Base-by-base conservation (phyloP, 2,888 invertebrate genomes). In the Tetragnatha montana region DNA sequence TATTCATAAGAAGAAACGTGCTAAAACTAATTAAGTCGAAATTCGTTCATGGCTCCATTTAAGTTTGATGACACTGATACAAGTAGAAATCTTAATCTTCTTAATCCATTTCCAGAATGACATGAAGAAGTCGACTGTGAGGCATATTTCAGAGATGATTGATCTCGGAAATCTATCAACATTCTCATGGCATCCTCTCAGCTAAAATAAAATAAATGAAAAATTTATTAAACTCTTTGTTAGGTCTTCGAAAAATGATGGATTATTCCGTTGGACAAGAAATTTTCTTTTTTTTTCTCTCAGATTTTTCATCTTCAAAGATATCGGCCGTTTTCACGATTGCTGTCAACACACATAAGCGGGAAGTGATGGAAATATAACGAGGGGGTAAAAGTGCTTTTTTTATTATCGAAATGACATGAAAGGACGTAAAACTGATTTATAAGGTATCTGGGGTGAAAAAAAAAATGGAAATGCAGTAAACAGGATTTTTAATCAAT, bases 211-310 rank as follows among this genome's bases (percentile, higher is more conserved):
- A 83, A 83, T 74, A 73, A 83, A 75, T 73, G 75, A 50, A 60
- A 73, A 74, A 83, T 83, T 75, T 83, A 83, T 83, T 83, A 83
- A 83, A 83, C 83, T 75, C 83, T 83, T 83, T 83, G 83, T 83
- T 60, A 83, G 83, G 75, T 75, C 75, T 73, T 70, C 17, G 8
- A 19, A 75, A 83, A 10, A 83, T 83, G 83, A 83, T 83, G 83
- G 83, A 83, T 83, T 73, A 83, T 51, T 83, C 60, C 68, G 80
- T 75, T 75, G 19, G 75, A 83, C 74, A 75, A 75, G 51, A 50
- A 50, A 19, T 21, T 21, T 22, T 81, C 50, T 22, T 73, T 81
- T 73, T 50, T 17, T 47, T n/a, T n/a, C n/a, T 4, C 8, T 7
- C n/a, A 74, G 51, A 51, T 83, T 75, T 83, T 75, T 75, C 73